Conservation (phyloP, 1,140 invertebrate genomes). For the Papilio polytes region DNA sequence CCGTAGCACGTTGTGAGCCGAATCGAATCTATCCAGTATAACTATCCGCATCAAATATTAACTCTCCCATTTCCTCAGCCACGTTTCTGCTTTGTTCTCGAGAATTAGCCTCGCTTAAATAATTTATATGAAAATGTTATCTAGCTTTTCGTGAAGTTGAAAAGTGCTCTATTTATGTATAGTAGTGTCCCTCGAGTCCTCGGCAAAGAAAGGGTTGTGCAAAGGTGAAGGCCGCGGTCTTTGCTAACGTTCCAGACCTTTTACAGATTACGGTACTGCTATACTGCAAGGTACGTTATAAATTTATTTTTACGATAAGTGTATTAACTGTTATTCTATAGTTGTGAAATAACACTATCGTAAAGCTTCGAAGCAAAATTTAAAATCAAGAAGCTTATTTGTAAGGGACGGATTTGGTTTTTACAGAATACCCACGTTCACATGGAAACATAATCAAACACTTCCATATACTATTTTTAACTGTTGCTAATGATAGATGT, state of each 20-base stretch:
- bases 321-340: background rate
- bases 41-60: slow-evolving; percentile 17
- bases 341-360: too few relatives aligned
- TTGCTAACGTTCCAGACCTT: slow-evolving; percentile 7
- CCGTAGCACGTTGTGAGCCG: background rate
- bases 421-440: background rate
- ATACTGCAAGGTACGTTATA: background rate
- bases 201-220: slow-evolving; percentile 22
- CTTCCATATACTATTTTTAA: background rate
- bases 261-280: slow-evolving; percentile 9
- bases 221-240: slow-evolving; percentile 6
- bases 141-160: slow-evolving; percentile 8
- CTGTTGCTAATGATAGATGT: background rate
- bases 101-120: slow-evolving; percentile 19
- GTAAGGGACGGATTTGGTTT: background rate
- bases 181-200: slow-evolving; percentile 5
- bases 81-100: background rate
- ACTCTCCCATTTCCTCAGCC: background rate
- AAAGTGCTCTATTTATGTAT: slow-evolving; percentile 4
- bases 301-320: slow-evolving; percentile 3
- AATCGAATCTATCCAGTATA: background rate
- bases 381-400: background rate
- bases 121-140: background rate
- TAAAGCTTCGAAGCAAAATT: too few relatives aligned
- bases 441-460: background rate